phyloP scores from a whole-genome alignment of 1,140 invertebrate genomes.

The Lucilia sericata region DNA sequence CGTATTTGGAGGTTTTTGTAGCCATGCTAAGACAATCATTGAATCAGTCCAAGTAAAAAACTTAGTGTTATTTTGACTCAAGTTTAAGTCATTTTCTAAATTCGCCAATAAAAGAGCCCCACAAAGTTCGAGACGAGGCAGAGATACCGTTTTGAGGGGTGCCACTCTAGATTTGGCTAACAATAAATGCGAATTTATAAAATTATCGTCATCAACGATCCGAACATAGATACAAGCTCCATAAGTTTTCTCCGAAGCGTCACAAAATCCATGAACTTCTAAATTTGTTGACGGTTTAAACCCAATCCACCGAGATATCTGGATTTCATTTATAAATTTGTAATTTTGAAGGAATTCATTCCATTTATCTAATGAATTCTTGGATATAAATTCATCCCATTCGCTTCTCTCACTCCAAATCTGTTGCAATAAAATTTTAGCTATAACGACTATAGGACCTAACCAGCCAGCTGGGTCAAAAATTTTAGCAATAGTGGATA shows the following conservation, averaged over 20 bases:
- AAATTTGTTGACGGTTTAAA: not conserved
- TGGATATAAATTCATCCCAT: not conserved
- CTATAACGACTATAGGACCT: too few species aligned
- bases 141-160: slow-evolving; percentile 47
- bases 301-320: not conserved
- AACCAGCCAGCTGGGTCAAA: slow-evolving; percentile 40
- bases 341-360: not conserved
- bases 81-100: not conserved
- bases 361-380: not conserved
- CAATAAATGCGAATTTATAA: slow-evolving; percentile 2
- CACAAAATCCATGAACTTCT: slow-evolving; percentile 32
- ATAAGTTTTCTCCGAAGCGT: slow-evolving; percentile 23
- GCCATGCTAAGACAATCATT: slow-evolving; percentile 56
- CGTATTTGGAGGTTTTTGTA: slow-evolving; percentile 51
- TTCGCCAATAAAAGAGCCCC: slow-evolving; percentile 30
- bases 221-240: not conserved
- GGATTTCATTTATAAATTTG: not conserved
- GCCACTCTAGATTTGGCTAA: slow-evolving; percentile 50
- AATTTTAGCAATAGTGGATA: slow-evolving; percentile 40
- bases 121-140: slow-evolving; percentile 53
- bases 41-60: slow-evolving; percentile 61
- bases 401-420: slow-evolving; percentile 49
- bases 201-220: too few species aligned
- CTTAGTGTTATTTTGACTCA: not conserved
- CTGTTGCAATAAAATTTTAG: slow-evolving; percentile 38